Base-by-base conservation (phyloP, 2,888 invertebrate species). In the Cephus nigrinus region DNA sequence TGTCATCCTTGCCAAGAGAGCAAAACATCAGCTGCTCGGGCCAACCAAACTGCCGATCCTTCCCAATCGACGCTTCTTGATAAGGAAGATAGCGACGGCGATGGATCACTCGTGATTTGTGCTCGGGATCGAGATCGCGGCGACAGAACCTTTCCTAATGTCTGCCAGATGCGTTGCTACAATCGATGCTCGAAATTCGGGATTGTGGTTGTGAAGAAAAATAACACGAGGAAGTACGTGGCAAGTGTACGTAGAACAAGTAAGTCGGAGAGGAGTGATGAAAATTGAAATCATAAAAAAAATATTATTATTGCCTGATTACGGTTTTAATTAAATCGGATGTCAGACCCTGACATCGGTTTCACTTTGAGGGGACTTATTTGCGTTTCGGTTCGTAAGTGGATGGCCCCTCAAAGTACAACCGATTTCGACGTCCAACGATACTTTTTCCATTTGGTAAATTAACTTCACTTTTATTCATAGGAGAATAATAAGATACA, bases 111-210 rank as follows among this genome's bases (percentile, higher is more conserved):
- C 69, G 86, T 85, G 68, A 90, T 91, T 80, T 91, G 90, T 81
- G 90, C 90, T n/a, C 83, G 88, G 31, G 86, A 87, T 86, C 87
- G 88, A 4, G 86, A 89, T 76, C 80, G 79, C 75, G 82, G 84
- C 40, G 88, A 91, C 83, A 86, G 86, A 78, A 85, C 86, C 9
- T 91, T 91, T 75, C 81, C 86, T 11, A 91, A 88, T 78, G 81
- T 90, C 40, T 91, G 91, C 82, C 89, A 90, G 79, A 90, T 91
- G 91, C 82, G 85, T 32, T 91, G 91, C 81, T 80, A 85, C 80
- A 91, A 91, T 82, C 81, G 82, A n/a, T 90, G 91, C 80, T 85
- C 88, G 36, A 83, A 80, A 75, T 87, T 85, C 78, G 85, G 85
- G 5, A 31, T 82, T 12, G 77, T 80, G 71, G 80, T 82, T 74